Conservation (phyloP, 1,140 invertebrate species). For the Zaprionus ornatus region DNA sequence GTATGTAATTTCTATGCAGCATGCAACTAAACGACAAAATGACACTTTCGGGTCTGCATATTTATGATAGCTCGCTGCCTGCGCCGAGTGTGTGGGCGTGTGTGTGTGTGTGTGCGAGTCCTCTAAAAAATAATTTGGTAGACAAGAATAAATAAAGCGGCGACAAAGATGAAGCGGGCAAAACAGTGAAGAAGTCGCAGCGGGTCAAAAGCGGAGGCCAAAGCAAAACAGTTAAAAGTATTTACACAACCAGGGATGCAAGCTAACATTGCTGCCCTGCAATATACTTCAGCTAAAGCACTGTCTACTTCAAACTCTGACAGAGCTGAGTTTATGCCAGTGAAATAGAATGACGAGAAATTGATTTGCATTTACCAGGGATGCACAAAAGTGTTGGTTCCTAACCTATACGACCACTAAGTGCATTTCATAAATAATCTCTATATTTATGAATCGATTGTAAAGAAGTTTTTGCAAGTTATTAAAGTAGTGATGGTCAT, state of each 20-base stretch:
- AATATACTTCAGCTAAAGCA: not conserved
- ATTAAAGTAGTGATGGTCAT: too few species aligned
- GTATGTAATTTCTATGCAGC: conserved; percentile 64
- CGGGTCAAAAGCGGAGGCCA: conserved; percentile 1
- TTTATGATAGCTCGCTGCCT: conserved; percentile 63
- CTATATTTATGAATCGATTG: too few species aligned
- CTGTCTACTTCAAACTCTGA: not conserved
- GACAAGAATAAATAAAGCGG: conserved; percentile 46
- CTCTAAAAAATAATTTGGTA: conserved; percentile 48
- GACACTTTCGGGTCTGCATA: conserved; percentile 63
- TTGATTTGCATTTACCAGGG: not conserved
- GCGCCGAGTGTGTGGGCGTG: not conserved
- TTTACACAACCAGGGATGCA: conserved; percentile 16
- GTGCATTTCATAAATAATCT: too few species aligned
- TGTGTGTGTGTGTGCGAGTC: conserved; percentile 25
- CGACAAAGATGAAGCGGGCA: conserved; percentile 33
- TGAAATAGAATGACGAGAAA: not conserved
- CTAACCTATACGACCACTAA: too few species aligned
- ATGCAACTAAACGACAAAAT: conserved; percentile 55
- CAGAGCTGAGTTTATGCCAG: too few species aligned
- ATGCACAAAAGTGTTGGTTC: not conserved
- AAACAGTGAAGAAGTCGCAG: conserved; percentile 23
- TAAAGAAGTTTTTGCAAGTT: too few species aligned
- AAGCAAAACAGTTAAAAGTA: conserved; percentile 17
- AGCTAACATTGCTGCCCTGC: not conserved